Evolutionary conservation across 2,113 vertebrate species (phyloP).

Genomic region (Podarcis raffonei): DNA sequence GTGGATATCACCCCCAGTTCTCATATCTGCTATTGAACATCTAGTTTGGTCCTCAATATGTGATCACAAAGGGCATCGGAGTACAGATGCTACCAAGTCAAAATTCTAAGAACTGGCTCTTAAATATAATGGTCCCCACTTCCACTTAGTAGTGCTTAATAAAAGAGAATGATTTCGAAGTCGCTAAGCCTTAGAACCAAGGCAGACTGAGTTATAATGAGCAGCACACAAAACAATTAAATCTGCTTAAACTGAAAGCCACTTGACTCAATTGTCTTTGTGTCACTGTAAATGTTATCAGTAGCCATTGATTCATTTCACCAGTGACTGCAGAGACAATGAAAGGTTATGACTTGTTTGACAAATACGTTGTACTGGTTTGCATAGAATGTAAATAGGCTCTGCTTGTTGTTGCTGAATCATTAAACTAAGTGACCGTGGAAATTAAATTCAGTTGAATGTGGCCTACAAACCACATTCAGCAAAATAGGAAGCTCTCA

Average conservation of each 20-base stretch:
- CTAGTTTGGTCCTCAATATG: neutral
- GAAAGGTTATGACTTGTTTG: conserved; percentile 43
- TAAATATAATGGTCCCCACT: neutral
- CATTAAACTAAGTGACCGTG: conserved; percentile 49
- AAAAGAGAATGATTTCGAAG: conserved; percentile 18
- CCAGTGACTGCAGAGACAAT: conserved; percentile 13
- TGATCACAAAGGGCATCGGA: neutral
- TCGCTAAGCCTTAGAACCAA: neutral
- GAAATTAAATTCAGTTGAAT: conserved; percentile 46
- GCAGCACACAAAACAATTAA: conserved; percentile 42
- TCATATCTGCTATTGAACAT: too few relatives aligned
- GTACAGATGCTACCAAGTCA: neutral
- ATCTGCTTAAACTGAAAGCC: conserved; percentile 44
- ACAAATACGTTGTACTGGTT: conserved; percentile 6
- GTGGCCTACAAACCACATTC: neutral
- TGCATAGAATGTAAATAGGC: conserved; percentile 29
- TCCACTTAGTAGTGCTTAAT: neutral
- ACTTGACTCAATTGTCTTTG: conserved; percentile 45
- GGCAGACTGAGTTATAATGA: neutral
- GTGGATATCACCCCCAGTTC: neutral
- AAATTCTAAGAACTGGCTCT: neutral
- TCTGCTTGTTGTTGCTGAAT: conserved; percentile 13
- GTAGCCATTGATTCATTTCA: conserved; percentile 59
- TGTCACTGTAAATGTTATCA: conserved; percentile 54
- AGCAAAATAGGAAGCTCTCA: neutral